phyloP scores from a whole-genome alignment of 2,888 invertebrate genomes.

The Proisotoma minuta region DNA sequence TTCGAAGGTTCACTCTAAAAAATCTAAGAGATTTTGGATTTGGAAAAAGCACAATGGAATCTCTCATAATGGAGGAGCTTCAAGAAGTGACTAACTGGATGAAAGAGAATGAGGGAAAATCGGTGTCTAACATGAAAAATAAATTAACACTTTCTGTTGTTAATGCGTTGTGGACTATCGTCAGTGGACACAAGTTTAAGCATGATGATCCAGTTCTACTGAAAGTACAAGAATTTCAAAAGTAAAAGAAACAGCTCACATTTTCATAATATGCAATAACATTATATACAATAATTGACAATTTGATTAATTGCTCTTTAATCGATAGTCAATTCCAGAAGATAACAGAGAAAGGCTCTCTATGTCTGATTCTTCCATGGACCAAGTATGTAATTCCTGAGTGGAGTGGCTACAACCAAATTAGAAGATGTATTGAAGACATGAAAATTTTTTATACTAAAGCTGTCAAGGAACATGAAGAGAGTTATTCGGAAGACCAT shows the following conservation, averaged over 20 bases:
- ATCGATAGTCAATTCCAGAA: conserved; percentile 20
- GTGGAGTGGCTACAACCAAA: conserved; percentile 19
- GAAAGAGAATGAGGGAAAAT: neutral
- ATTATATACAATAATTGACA: no score
- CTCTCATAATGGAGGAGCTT: conserved; percentile 21
- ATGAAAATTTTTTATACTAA: conserved; percentile 2
- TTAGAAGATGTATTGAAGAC: conserved; percentile 12
- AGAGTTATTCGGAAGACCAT: conserved; percentile 20
- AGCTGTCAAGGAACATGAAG: conserved; percentile 16
- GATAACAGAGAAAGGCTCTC: conserved; percentile 11
- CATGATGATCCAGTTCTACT: conserved; percentile 24
- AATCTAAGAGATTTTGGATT: conserved; percentile 30
- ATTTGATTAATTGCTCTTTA: neutral
- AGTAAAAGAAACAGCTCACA: no score
- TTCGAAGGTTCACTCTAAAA: conserved; percentile 21
- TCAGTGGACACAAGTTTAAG: conserved; percentile 16
- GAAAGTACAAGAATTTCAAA: no score
- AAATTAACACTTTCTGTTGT: conserved; percentile 13
- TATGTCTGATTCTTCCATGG: conserved; percentile 5
- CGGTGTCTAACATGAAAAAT: conserved; percentile 17
- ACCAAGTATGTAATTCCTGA: conserved; percentile 23
- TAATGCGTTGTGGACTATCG: conserved; percentile 26
- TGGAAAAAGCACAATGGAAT: conserved; percentile 28
- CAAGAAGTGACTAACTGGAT: conserved; percentile 15
- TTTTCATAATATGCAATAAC: no score